These are phyloP conservation scores for Grus americana DNA, from an alignment of 2,113 vertebrate species.

Conservation along the genomic window DNA sequence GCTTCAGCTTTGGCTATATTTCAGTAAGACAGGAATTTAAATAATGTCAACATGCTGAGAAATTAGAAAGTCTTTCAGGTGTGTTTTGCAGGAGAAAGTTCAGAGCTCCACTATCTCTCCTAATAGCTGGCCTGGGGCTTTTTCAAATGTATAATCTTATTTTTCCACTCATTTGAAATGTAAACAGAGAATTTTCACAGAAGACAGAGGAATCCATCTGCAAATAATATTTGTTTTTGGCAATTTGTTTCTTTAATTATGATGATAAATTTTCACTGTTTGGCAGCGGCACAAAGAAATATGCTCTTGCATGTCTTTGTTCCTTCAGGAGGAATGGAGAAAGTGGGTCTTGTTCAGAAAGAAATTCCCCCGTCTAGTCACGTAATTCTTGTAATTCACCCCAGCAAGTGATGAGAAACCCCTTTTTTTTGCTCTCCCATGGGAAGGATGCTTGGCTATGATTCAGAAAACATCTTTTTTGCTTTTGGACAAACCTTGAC, in stretches of 20 bases:
- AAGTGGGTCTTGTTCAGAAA: conserved; percentile 26
- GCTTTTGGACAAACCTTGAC: background rate
- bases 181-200: conserved; percentile 40
- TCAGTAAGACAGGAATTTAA: conserved; percentile 26
- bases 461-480: background rate
- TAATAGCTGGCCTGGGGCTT: conserved; percentile 40
- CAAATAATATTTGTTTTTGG: conserved; percentile 14
- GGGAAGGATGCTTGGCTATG: background rate
- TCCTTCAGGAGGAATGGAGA: conserved; percentile 21
- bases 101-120: conserved; percentile 43
- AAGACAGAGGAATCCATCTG: conserved; percentile 36
- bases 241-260: conserved; percentile 70
- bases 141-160: conserved; percentile 1
- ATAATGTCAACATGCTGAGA: conserved; percentile 24
- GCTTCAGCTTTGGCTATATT: conserved; percentile 12
- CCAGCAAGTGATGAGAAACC: conserved; percentile 9
- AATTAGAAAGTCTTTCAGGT: conserved; percentile 40
- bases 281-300: conserved; percentile 60
- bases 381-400: conserved; percentile 6
- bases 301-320: conserved; percentile 29
- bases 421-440: background rate
- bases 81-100: conserved; percentile 56
- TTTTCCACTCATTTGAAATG: conserved; percentile 55
- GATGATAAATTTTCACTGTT: conserved; percentile 57
- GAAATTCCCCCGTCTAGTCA: background rate